Conservation (phyloP, 2,113 vertebrate species). For the Paratilapia polleni region DNA sequence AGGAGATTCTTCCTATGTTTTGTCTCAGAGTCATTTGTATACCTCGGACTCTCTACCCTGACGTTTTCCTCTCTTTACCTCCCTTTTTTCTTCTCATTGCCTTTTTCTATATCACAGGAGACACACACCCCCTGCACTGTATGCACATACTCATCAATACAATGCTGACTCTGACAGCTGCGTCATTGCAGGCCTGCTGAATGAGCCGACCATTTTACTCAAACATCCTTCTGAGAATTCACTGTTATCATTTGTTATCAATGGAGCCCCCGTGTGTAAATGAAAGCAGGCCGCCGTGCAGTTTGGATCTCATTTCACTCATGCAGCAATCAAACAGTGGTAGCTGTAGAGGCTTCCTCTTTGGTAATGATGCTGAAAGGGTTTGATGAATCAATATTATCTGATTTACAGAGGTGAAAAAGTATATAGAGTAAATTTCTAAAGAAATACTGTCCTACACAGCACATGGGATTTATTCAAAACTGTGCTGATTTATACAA, state of each 20-base stretch:
- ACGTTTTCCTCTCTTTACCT: background rate
- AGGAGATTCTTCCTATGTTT: background rate
- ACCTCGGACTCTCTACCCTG: background rate
- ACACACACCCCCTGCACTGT: background rate
- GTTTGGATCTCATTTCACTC: constrained; percentile 58
- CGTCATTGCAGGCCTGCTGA: background rate
- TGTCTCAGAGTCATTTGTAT: background rate
- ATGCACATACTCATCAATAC: background rate
- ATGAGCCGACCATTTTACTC: constrained; percentile 21
- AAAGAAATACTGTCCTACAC: constrained; percentile 14
- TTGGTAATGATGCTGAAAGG: constrained; percentile 25
- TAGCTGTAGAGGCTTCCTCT: constrained; percentile 9
- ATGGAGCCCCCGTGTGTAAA: constrained; percentile 46
- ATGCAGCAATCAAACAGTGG: constrained; percentile 43
- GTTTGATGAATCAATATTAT: constrained; percentile 21
- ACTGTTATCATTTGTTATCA: constrained; percentile 44
- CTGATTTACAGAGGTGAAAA: constrained; percentile 13
- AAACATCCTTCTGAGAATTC: constrained; percentile 32
- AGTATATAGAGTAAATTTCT: background rate
- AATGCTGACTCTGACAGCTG: constrained; percentile 16
- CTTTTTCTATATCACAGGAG: background rate
- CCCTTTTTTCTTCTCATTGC: background rate
- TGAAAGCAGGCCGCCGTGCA: constrained; percentile 24
- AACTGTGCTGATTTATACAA: constrained; percentile 42
- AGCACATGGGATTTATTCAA: constrained; percentile 19